Conservation (phyloP, 2,113 vertebrate genomes). For the Chroicocephalus ridibundus region DNA sequence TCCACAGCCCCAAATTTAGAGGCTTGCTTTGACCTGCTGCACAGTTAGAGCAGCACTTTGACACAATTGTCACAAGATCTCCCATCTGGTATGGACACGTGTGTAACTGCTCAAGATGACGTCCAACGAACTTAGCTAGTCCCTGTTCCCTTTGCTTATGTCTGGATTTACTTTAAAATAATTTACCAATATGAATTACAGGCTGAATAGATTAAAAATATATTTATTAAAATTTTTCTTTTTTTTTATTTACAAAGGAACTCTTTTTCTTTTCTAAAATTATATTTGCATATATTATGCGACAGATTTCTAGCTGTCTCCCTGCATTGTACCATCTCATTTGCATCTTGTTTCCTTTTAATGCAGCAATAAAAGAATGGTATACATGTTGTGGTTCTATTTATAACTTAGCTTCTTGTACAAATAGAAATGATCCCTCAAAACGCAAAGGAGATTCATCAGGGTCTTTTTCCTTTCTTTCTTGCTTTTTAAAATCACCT, state of each 20-base stretch:
- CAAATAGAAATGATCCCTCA: slow-evolving; percentile 13
- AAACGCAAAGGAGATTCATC: background rate
- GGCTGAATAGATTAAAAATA: background rate
- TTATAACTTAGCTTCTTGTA: background rate
- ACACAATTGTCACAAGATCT: background rate
- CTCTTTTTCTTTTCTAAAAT: background rate
- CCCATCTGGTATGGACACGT: too few relatives aligned
- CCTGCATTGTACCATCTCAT: background rate
- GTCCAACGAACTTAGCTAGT: accelerated
- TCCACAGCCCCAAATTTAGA: background rate
- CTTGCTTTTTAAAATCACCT: background rate
- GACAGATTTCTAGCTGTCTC: background rate
- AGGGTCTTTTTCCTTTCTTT: background rate
- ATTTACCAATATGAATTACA: background rate
- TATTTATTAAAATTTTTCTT: background rate
- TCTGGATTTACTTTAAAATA: background rate
- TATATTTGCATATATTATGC: background rate
- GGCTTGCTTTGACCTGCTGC: background rate
- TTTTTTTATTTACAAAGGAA: background rate
- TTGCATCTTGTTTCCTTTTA: background rate
- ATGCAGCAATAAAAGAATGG: background rate
- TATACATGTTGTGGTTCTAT: background rate
- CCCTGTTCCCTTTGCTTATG: background rate
- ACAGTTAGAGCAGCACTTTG: background rate
- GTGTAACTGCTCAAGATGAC: background rate